These are phyloP conservation scores for Orthonyx spaldingii DNA, from an alignment of 2,113 vertebrate species.

Conservation along the genomic window DNA sequence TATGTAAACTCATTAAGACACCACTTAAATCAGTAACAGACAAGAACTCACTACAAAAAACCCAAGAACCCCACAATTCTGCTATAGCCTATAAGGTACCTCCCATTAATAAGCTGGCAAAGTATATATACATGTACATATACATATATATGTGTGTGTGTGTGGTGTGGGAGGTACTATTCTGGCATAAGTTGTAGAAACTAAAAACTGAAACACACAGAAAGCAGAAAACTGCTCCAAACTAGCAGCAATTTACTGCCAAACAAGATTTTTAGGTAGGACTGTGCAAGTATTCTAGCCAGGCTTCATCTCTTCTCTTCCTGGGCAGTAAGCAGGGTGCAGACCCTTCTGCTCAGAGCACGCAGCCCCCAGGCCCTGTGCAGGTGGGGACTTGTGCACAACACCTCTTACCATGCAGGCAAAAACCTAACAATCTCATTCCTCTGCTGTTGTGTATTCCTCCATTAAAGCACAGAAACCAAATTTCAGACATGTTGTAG, in stretches of 20 bases:
- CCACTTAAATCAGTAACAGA: background rate
- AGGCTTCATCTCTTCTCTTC: no score
- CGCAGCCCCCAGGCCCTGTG: background rate
- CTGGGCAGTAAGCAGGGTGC: background rate
- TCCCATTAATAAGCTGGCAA: background rate
- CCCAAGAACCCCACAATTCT: background rate
- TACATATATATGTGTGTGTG: no score
- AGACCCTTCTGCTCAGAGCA: background rate
- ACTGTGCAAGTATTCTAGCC: background rate
- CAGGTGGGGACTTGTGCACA: background rate
- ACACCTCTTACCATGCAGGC: background rate
- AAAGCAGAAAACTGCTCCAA: background rate
- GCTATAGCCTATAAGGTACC: background rate
- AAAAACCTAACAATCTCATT: background rate
- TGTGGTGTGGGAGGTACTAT: background rate
- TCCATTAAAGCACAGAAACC: background rate
- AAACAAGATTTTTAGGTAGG: background rate
- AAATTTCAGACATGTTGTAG: background rate
- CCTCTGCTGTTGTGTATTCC: background rate
- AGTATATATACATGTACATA: background rate
- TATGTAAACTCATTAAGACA: background rate
- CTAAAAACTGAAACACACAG: background rate
- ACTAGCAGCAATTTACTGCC: background rate
- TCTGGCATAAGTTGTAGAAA: background rate
- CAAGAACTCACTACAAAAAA: background rate